Base-by-base conservation (phyloP, 1,140 invertebrate species). In the Drosophila parabipectinata region DNA sequence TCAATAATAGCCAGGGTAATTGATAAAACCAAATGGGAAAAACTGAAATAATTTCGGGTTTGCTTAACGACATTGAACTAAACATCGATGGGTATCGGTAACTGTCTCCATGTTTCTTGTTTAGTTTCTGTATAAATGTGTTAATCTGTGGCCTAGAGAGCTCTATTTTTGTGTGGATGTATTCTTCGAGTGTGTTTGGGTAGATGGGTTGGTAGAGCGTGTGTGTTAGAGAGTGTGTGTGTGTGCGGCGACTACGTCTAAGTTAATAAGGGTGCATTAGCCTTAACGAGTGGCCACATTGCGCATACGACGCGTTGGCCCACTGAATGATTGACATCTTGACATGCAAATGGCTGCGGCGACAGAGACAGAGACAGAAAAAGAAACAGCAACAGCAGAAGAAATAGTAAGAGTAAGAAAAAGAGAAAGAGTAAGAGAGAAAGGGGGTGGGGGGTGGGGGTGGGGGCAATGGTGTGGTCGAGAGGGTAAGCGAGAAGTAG, bases 331-430 rank as follows among this genome's bases (percentile, higher is more conserved):
- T 82, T 85, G 73, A 87, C 78, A 87, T 71, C 68, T 81, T 63
- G 51, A 88, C 82, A 87, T 87, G 82, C 82, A 83, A 83, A 77
- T 87, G 82, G 51, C 68, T 74, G 78, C 63, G 63, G 67, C 64
- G 52, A 71, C 57, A 71, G 48, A 58, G 72, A 74, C 55, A 74
- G 41, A 75, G 21, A 56, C 30, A 44, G 28, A 37, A 48, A 64
- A 54, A 32, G 9, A 39, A 28, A 57, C 41, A 64, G 48, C 30
- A 28, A 58, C 32, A 32, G 32, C 32, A 32, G 58, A 26, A 67
- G 41, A 55, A 21, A 52, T 14, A 67, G 53, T n/a, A 32, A 75
- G 37, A 48, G 28, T 44, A 28, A 60, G 41, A 64, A 45, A 30
- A 28, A 58, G 15, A 21, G 9, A 47, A 26, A 28, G 52, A 48